A percentile compares a stretch with the other conserved stretches of the same genome.
phyloP scores from a whole-genome alignment of 2,888 invertebrate species.

The Lithosia quadra region DNA sequence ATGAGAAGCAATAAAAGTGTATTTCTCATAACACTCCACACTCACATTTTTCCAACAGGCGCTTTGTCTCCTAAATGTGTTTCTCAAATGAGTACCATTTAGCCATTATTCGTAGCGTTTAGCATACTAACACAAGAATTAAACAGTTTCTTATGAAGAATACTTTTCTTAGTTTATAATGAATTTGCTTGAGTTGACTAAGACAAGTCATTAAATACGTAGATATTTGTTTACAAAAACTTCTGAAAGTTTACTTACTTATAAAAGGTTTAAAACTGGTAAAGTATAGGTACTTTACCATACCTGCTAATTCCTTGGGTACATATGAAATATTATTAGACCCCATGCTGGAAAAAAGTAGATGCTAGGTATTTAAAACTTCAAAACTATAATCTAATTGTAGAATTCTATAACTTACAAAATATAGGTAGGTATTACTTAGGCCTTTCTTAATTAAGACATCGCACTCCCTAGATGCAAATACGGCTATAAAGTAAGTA shows the following conservation, averaged over 20 bases:
- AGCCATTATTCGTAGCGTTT: neutral
- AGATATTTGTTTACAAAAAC: too few species aligned
- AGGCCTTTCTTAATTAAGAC: neutral
- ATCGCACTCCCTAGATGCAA: neutral
- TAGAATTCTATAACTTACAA: too few species aligned
- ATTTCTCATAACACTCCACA: constrained; percentile 42
- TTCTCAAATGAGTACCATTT: constrained; percentile 14
- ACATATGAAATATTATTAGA: neutral
- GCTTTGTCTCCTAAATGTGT: constrained; percentile 55
- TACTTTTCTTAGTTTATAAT: neutral
- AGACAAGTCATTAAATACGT: neutral
- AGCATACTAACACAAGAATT: constrained; percentile 18
- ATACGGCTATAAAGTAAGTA: neutral
- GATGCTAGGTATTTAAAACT: neutral
- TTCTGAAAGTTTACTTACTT: too few species aligned
- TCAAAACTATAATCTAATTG: neutral
- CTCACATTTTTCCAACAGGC: constrained; percentile 57
- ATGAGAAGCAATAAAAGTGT: constrained; percentile 40
- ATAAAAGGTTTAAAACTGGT: too few species aligned
- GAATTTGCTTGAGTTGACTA: neutral
- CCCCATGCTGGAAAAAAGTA: neutral
- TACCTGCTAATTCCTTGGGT: neutral
- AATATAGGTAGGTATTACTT: too few species aligned
- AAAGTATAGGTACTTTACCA: neutral
- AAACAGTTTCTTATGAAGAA: neutral